Conservation (phyloP, 2,797 vertebrate genomes). For the Gymnocypris eckloni region DNA sequence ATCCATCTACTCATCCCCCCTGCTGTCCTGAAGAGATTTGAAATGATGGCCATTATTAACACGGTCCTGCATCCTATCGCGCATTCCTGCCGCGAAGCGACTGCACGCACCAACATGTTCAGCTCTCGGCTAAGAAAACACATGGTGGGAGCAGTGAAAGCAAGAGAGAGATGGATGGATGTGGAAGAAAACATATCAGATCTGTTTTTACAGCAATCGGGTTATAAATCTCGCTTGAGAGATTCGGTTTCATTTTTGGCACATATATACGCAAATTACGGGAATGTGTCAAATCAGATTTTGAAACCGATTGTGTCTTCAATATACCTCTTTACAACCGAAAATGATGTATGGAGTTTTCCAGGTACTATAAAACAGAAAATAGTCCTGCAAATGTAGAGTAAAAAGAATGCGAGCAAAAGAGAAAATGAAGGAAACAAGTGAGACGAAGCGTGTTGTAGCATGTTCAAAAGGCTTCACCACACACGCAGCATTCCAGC, state of each 20-base stretch:
- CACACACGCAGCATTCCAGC: slow-evolving; percentile 49
- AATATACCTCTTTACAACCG: not conserved
- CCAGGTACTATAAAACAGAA: not conserved
- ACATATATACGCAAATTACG: not conserved
- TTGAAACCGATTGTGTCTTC: not conserved
- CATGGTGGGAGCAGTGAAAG: slow-evolving; percentile 2
- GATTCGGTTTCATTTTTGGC: not conserved
- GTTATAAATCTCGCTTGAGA: not conserved
- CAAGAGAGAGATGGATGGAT: not conserved
- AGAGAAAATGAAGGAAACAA: slow-evolving; percentile 10
- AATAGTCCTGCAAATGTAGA: not conserved
- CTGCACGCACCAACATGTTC: slow-evolving; percentile 55
- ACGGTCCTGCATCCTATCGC: slow-evolving; percentile 51
- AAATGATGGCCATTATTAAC: slow-evolving; percentile 48
- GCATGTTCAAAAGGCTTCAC: slow-evolving; percentile 42
- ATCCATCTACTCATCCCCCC: slow-evolving; percentile 29
- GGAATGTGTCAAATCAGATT: slow-evolving; percentile 7
- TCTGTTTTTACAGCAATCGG: not conserved
- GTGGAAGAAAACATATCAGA: not conserved
- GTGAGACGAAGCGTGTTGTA: slow-evolving; percentile 19
- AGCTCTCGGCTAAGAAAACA: slow-evolving; percentile 56
- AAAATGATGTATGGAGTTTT: not conserved
- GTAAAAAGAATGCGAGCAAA: slow-evolving; percentile 6
- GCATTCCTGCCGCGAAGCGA: slow-evolving; percentile 56
- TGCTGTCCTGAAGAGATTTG: slow-evolving; percentile 44